Base-by-base conservation (phyloP, 2,113 vertebrate genomes). In the Clarias batrachus region DNA sequence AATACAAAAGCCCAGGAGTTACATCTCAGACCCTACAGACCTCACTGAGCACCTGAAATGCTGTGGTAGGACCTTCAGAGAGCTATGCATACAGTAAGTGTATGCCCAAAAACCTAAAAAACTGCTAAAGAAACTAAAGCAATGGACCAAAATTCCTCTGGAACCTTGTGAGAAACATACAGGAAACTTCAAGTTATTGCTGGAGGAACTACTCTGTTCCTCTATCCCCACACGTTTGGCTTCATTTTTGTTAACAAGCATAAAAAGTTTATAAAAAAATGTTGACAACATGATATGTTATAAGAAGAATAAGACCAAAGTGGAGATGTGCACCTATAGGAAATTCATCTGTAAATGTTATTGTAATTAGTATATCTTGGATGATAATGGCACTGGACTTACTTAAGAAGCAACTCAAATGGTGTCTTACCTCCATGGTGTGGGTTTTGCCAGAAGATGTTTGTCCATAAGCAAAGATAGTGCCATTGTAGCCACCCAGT, bases 361-460 rank as follows among this genome's bases (percentile, higher is more conserved):
- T 48, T 48, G 7, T 48, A 48, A 48, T 48, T 9, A 48, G 8
- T 7, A 77, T 48, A 5, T 54, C 48, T 54, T 23, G 25, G 25
- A 3, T 56, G n/a, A 7, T 30, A 78, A 57, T 1, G 4, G 52
- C 13, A 19, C 27, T 30, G n/a, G 1, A 21, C 19, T 62, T 62
- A 62, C 1, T 37, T 81, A 23, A 81, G 59, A 62, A 79, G 11
- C 11, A 41, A 76, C 2, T 52, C 10, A n/a, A n/a, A 74, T 52
- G 19, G n/a, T 65, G 10, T 82, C 63, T 84, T 93, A 97, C 97
- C 96, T 98, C 97, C 97, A 98, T 98, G 89, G 97, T 98, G 90
- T 98, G 97, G 78, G 97, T 98, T 93, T 98, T 98, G 90, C 97
- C 97, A 11, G 97, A 98, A n/a, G 97, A 95, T 0, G 97, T 98